Evolutionary conservation across 2,888 invertebrate species (phyloP), one percentile per base, ranked within the genome.

Genomic region (Athalia rosae): DNA sequence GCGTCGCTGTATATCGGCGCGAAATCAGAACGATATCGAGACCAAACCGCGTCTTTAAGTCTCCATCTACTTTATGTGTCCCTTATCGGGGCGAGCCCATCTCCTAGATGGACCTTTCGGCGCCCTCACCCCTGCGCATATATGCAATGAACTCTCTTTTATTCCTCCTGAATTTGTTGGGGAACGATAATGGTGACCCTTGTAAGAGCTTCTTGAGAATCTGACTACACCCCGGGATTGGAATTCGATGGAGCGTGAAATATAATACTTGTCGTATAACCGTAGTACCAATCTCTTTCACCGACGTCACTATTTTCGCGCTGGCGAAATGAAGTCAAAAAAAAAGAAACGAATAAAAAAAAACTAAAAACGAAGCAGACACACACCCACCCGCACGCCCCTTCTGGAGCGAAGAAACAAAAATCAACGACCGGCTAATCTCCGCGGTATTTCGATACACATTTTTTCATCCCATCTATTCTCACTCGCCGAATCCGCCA

Each of bases 101-200:
- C 84, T 83, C 74, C 76, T 67, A 79, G 81, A 84, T 84, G 83
- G 81, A 83, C 83, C 81, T 82, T 82, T 81, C 79, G 80, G n/a
- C 81, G 81, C 81, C 83, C 83, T 77, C 78, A 80, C 81, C 81
- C 80, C 81, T 79, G 79, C 80, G 66, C 78, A 76, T 69, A 76
- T 69, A 71, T 76, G 84, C 83, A 82, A 82, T 80, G 83, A 84
- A 82, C 80, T 83, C 77, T 79, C 82, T 82, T 81, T 80, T 82
- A 82, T 79, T 79, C 80, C 83, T 77, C 78, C 81, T 80, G 83
- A 83, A 84, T 84, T 84, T 84, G 84, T 84, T 82, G 80, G 83
- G 82, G 82, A 83, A 78, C 77, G 84, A 84, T 84, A 84, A 84
- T 83, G 79, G 83, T 79, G 82, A 80, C 81, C 81, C 83, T 82